Evolutionary conservation across 1,140 invertebrate genomes (phyloP).

Genomic region (Prorops nasuta): DNA sequence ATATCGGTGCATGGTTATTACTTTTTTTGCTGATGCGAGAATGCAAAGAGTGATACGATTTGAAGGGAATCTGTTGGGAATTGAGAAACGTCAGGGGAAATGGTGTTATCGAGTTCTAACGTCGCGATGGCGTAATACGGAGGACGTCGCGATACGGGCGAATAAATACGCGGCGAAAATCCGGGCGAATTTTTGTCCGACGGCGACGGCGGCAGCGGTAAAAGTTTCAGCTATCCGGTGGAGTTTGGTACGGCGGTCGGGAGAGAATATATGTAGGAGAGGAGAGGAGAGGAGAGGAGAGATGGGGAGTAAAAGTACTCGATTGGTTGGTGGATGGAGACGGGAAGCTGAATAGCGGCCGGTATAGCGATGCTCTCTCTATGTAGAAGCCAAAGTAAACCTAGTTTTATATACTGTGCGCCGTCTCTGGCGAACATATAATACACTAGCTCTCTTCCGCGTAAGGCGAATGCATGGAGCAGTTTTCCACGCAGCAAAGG

Average conservation of each 20-base stretch:
- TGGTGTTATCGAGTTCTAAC: too few species aligned
- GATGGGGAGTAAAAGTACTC: not conserved
- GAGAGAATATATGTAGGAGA: too few species aligned
- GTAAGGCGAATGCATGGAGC: conserved; percentile 28
- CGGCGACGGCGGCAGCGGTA: too few species aligned
- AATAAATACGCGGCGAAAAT: conserved; percentile 1
- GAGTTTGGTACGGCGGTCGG: not conserved
- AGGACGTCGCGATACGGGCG: conserved; percentile 8
- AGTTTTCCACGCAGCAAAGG: conserved; percentile 17
- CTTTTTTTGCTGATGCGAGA: too few species aligned
- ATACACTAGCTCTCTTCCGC: conserved; percentile 16
- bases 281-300: too few species aligned
- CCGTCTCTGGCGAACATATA: conserved; percentile 17
- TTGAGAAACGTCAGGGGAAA: too few species aligned
- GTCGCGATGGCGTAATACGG: too few species aligned
- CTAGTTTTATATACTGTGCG: conserved; percentile 31
- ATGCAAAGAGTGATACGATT: too few species aligned
- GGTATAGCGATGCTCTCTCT: too few species aligned
- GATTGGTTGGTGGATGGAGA: conserved; percentile 1
- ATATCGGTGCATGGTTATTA: too few species aligned
- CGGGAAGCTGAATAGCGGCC: conserved; percentile 9
- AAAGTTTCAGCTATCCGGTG: conserved; percentile 9
- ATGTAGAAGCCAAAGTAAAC: too few species aligned
- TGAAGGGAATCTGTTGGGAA: too few species aligned
- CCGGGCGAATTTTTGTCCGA: conserved; percentile 22